Percentiles rank a stretch among this genome's conserved stretches.
These are phyloP conservation scores for Microcebus murinus DNA, from an alignment of 2,113 vertebrate genomes.

Conservation along the genomic window DNA sequence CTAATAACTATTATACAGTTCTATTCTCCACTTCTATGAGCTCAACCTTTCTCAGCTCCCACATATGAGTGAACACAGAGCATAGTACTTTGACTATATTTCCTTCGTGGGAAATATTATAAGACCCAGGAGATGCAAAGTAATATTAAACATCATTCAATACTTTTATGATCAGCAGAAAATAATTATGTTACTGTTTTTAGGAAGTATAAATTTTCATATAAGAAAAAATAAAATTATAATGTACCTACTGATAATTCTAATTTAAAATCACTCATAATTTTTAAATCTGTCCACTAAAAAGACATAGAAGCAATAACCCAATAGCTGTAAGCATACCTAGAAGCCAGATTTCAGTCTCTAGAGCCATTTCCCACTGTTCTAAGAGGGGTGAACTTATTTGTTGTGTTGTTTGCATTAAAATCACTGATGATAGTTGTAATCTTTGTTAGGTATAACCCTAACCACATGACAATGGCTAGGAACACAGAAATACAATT, in stretches of 20 bases:
- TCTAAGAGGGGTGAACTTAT: not conserved
- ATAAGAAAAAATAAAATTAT: not conserved
- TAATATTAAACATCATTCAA: constrained; percentile 9
- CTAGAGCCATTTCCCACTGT: not conserved
- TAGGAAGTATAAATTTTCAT: not conserved
- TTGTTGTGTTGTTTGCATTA: not conserved
- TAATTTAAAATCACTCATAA: constrained; percentile 28
- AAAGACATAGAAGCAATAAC: not conserved
- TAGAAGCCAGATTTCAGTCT: not conserved
- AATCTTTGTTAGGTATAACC: not conserved
- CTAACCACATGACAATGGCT: not conserved
- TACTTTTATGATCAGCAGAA: not conserved
- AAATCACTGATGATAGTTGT: not conserved
- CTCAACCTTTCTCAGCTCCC: not conserved
- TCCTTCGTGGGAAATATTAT: not conserved
- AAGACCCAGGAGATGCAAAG: not conserved
- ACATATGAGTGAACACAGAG: not conserved
- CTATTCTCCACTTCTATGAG: not conserved
- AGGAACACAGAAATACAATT: constrained; percentile 34
- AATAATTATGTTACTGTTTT: not conserved
- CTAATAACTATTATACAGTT: not conserved
- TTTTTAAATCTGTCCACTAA: not conserved
- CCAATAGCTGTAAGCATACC: not conserved
- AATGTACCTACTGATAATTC: not conserved
- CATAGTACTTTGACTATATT: not conserved